Base-by-base conservation (phyloP, 2,888 invertebrate genomes). In the Isotomurus palustris region DNA sequence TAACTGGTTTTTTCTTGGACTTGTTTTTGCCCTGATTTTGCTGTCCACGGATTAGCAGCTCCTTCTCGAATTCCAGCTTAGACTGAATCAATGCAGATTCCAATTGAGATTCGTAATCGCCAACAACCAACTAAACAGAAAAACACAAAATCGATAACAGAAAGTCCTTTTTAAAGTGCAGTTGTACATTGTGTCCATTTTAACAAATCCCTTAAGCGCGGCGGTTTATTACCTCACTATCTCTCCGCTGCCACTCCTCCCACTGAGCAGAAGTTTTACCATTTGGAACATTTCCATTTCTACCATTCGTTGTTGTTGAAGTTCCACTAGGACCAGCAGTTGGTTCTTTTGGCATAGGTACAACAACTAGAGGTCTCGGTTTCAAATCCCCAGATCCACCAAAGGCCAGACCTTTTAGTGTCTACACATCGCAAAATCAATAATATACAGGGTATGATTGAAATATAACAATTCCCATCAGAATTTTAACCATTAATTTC, bases 231-330 rank as follows among this genome's bases (percentile, higher is more conserved):
- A 84, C 80, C 76, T 84, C 80, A 59, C 79, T 80, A 76, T 86
- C 86, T 72, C 84, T 84, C 73, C 83, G 80, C 72, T 84, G 85
- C 86, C 86, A 86, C 68, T 81, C 80, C 73, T 86, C 84, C 85
- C 86, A 86, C 71, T 86, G 45, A 14, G 14, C 24, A 4, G 45
- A 27, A 38, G 22, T 28, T 32, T 25, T 47, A 1, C 29, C 53
- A n/a, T n/a, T n/a, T 35, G 41, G 24, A 27, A 29, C 24, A 27
- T 52, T 50, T 4, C 51, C 50, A 24, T 50, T 60, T 17, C 43
- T 8, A 29, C 27, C 12, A 19, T 50, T 36, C 14, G 3, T n/a
- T 2, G 27, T 6, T 32, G 19, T 41, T 17, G 12, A 19, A 24
- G n/a, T 51, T 12, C 27, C 28, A 14, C 19, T 41, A 28, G 51